Evolutionary conservation across 2,113 vertebrate genomes (phyloP).

Genomic region (Macroglossus sobrinus): DNA sequence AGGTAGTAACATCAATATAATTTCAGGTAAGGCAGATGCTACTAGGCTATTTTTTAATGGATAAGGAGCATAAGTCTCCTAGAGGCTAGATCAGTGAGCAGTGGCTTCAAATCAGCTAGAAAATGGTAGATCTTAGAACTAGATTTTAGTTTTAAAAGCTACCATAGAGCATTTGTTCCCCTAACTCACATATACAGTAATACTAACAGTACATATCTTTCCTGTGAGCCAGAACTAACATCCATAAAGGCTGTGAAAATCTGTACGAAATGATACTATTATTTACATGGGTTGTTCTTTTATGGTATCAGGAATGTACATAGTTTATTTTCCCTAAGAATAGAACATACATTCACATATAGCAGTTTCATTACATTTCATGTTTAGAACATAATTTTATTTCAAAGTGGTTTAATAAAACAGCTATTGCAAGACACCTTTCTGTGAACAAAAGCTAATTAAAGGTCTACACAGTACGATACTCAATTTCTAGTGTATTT

Average conservation of each 20-base stretch:
- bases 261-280: background rate
- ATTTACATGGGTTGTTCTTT: background rate
- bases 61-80: background rate
- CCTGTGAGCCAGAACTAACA: background rate
- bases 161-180: background rate
- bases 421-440: background rate
- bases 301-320: background rate
- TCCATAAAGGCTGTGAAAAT: background rate
- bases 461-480: background rate
- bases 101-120: background rate
- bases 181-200: background rate
- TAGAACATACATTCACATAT: background rate
- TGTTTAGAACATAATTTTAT: slow-evolving; percentile 22
- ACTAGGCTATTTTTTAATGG: background rate
- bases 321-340: background rate
- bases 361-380: background rate
- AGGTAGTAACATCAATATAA: background rate
- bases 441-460: slow-evolving; percentile 29
- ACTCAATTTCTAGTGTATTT: slow-evolving; percentile 14
- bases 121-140: background rate
- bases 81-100: background rate
- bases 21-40: background rate
- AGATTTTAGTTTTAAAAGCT: background rate
- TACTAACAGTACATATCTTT: background rate
- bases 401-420: slow-evolving; percentile 16